Evolutionary conservation across 2,113 vertebrate genomes (phyloP).

Genomic region (Serinus canaria): DNA sequence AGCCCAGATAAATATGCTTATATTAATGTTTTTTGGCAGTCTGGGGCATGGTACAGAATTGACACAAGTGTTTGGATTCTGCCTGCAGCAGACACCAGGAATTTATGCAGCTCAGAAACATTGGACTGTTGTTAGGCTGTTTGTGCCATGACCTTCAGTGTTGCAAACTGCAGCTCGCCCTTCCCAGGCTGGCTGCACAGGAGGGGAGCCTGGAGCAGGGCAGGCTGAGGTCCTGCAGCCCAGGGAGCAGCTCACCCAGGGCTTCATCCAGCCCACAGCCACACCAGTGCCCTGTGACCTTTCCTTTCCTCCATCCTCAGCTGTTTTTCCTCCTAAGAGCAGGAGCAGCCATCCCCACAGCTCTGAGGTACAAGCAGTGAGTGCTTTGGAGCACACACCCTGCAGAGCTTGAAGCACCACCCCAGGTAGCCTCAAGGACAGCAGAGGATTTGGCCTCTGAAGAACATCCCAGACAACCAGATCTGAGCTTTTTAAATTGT

Average conservation of each 20-base stretch:
- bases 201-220: not conserved
- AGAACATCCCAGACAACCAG: not conserved
- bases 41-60: slow-evolving; percentile 69
- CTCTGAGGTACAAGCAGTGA: rapidly evolving
- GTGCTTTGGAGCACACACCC: not conserved
- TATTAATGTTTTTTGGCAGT: slow-evolving; percentile 66
- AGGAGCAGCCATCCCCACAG: not conserved
- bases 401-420: not conserved
- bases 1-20: slow-evolving; percentile 72
- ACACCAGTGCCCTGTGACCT: not conserved
- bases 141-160: slow-evolving; percentile 3
- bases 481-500: not conserved
- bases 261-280: not conserved
- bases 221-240: not conserved
- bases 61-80: slow-evolving; percentile 55
- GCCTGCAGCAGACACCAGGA: slow-evolving; percentile 45
- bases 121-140: not conserved
- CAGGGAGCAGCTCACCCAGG: not conserved
- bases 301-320: not conserved
- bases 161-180: not conserved
- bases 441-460: not conserved
- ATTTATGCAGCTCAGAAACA: slow-evolving; percentile 40
- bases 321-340: not conserved
- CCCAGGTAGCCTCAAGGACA: not conserved
- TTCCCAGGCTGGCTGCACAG: not conserved